phyloP scores from a whole-genome alignment of 2,888 invertebrate species.

The Limnephilus marmoratus region DNA sequence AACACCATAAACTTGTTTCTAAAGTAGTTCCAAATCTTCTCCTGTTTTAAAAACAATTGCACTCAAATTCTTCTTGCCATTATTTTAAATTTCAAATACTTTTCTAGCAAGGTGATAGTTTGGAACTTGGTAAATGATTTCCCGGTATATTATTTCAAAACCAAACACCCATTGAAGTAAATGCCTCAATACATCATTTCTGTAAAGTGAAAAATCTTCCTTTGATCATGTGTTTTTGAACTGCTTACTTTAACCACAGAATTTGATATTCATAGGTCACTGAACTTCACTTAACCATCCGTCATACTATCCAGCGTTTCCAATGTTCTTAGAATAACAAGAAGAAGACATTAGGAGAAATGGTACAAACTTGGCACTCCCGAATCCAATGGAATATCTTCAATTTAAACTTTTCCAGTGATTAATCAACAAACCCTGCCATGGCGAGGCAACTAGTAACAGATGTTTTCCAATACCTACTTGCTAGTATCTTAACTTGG shows the following conservation, averaged over 20 bases:
- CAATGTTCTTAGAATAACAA: background rate
- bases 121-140: too few relatives aligned
- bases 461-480: slow-evolving; percentile 51
- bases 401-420: slow-evolving; percentile 51
- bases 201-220: background rate
- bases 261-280: background rate
- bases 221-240: background rate
- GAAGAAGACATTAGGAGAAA: background rate
- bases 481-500: background rate
- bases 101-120: too few relatives aligned
- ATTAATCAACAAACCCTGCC: slow-evolving; percentile 52
- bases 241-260: background rate
- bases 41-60: too few relatives aligned
- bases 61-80: too few relatives aligned
- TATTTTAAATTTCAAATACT: too few relatives aligned
- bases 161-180: background rate
- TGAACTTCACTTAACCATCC: background rate
- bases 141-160: too few relatives aligned
- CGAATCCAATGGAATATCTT: background rate
- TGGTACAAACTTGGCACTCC: slow-evolving; percentile 4
- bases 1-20: too few relatives aligned
- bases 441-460: slow-evolving; percentile 39
- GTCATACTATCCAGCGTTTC: background rate
- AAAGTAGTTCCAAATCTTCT: too few relatives aligned
- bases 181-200: background rate